Evolutionary conservation across 2,888 invertebrate species (phyloP), one percentile per base, ranked within the genome.

Genomic region (Microplitis manilae): DNA sequence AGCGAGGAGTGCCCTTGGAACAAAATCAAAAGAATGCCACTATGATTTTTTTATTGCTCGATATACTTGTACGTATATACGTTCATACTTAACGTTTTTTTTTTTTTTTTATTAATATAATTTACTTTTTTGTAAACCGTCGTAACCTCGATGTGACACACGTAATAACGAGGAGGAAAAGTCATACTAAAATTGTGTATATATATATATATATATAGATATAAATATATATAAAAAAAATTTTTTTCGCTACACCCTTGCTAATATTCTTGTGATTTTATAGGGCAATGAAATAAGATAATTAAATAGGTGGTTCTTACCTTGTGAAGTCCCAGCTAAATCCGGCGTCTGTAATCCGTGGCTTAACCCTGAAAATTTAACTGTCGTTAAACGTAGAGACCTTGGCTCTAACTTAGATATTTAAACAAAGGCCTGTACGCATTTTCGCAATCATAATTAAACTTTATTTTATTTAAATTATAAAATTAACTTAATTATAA

Each of bases 321-420:
- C 96, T 95, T 96, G 96, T 86, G 96, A 96, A 87, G 96, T 95
- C 89, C 95, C 94, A 85, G 95, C 95, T 89, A 95, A 91, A 90
- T 95, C 95, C 79, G 93, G 92, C 81, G 89, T 89, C 84, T 89
- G 90, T 79, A 90, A 85, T 81, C 90, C 90, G 81, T 90, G 90
- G 82, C 89, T 87, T 86, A 90, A 84, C 81, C 90, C 90, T 90
- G 90, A 89, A 90, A 90, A 90, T 90, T 90, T 90, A 82, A 89
- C 90, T 90, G 84, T 85, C 79, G 87, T 90, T 86, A 90, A 83
- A 86, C 86, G 85, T 89, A 88, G 89, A 82, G 84, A 84, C 80
- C 82, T 81, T 78, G 79, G 81, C 84, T 79, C 83, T 30, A 41
- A 15, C 68, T 50, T 64, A 76, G 59, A 80, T 62, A 75, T 79